phyloP scores from a whole-genome alignment of 1,140 invertebrate genomes.

The Drosophila orosa region DNA sequence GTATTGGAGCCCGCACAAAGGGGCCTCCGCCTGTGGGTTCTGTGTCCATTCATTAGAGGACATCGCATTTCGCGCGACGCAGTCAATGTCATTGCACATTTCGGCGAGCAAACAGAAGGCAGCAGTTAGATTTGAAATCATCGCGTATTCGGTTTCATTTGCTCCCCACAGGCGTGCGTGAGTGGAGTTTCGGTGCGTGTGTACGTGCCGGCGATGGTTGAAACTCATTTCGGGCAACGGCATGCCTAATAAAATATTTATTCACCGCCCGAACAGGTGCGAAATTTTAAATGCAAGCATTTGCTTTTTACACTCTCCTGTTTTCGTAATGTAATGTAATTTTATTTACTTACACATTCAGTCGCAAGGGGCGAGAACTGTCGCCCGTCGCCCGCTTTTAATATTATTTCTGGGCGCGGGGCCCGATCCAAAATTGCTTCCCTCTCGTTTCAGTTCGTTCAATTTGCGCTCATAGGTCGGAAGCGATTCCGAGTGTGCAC shows the following conservation, averaged over 20 bases:
- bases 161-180: slow-evolving; percentile 22
- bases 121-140: slow-evolving; percentile 46
- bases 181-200: slow-evolving; percentile 8
- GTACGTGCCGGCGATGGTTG: slow-evolving; percentile 22
- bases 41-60: slow-evolving; percentile 68
- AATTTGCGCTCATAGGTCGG: slow-evolving; percentile 44
- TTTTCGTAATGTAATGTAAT: slow-evolving; percentile 54
- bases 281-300: slow-evolving; percentile 65
- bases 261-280: slow-evolving; percentile 61
- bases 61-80: slow-evolving; percentile 51
- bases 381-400: slow-evolving; percentile 14
- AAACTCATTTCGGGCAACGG: slow-evolving; percentile 54
- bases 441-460: slow-evolving; percentile 40
- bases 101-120: slow-evolving; percentile 35
- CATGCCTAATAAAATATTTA: slow-evolving; percentile 71
- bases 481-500: slow-evolving; percentile 35
- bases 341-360: slow-evolving; percentile 66
- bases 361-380: slow-evolving; percentile 26
- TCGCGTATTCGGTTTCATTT: slow-evolving; percentile 65
- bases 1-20: slow-evolving; percentile 22
- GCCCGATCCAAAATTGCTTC: slow-evolving; percentile 28
- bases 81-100: slow-evolving; percentile 53
- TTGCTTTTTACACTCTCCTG: slow-evolving; percentile 52
- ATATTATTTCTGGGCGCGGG: slow-evolving; percentile 20
- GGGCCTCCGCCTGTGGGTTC: slow-evolving; percentile 4